These are phyloP conservation scores for Actinostola sp. DNA, from an alignment of 92 coral and sea anemone species.

Conservation along the genomic window DNA sequence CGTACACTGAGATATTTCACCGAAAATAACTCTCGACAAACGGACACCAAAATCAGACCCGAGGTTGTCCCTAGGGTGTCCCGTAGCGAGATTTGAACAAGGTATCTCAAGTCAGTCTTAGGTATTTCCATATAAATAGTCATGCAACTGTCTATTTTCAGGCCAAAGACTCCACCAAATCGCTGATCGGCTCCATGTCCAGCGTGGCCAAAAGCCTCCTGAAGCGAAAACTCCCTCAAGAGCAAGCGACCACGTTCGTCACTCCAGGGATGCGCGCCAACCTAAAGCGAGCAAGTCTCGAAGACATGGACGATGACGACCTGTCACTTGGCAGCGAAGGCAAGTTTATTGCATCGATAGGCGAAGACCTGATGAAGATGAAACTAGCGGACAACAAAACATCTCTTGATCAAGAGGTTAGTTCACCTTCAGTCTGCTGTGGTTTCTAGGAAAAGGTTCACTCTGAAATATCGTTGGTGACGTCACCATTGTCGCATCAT, in stretches of 20 bases:
- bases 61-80: too few species aligned
- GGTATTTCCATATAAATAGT: too few species aligned
- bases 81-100: too few species aligned
- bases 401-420: constrained; percentile 64
- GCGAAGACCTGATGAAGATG: constrained; percentile 39
- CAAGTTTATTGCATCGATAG: constrained; percentile 53
- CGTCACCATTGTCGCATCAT: too few species aligned
- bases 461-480: too few species aligned
- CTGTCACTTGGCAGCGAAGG: constrained; percentile 37
- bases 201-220: constrained; percentile 47
- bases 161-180: constrained; percentile 53
- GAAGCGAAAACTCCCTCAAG: constrained; percentile 59
- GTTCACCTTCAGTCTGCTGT: too few species aligned
- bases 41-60: too few species aligned
- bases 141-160: constrained; percentile 22
- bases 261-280: constrained; percentile 48
- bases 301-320: constrained; percentile 33
- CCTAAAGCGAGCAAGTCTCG: constrained; percentile 45
- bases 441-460: too few species aligned
- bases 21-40: too few species aligned
- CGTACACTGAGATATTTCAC: too few species aligned
- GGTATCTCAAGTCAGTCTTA: too few species aligned
- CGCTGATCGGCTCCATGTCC: constrained; percentile 31
- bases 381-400: constrained; percentile 20
- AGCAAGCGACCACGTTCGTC: constrained; percentile 65